Conservation (phyloP, 1,140 invertebrate species). For the Drosophila repletoides region DNA sequence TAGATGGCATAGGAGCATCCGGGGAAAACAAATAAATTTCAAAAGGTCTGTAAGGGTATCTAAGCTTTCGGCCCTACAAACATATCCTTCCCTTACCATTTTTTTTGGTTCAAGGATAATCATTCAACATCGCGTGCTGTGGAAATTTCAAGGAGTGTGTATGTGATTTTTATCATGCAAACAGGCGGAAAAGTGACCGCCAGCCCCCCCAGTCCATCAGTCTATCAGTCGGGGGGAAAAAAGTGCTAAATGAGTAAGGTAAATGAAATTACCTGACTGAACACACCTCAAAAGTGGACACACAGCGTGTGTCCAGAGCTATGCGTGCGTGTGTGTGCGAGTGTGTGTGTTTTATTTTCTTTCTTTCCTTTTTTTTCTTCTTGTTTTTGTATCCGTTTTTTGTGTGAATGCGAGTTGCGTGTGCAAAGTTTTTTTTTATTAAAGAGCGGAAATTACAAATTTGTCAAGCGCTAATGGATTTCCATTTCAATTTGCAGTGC, state of each 20-base stretch:
- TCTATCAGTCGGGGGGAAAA: conserved; percentile 22
- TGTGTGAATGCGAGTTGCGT: conserved; percentile 35
- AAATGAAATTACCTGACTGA: conserved; percentile 77
- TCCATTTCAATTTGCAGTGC: conserved; percentile 72
- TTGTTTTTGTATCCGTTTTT: no score
- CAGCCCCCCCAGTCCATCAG: conserved; percentile 16
- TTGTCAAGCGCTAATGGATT: conserved; percentile 77
- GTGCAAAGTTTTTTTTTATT: conserved; percentile 53
- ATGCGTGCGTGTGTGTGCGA: conserved; percentile 43
- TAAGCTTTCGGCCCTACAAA: no score
- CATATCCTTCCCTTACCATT: background rate
- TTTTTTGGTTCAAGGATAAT: conserved; percentile 80
- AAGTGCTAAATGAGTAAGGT: conserved; percentile 79
- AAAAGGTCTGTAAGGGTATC: no score
- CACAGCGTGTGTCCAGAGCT: conserved; percentile 27
- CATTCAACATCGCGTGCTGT: conserved; percentile 80
- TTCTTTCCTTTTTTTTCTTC: no score
- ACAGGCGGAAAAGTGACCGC: conserved; percentile 70
- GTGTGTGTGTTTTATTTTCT: conserved; percentile 37
- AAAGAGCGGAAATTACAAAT: conserved; percentile 81
- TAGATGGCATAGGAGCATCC: no score
- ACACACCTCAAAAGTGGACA: conserved; percentile 69
- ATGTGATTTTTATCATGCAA: conserved; percentile 82
- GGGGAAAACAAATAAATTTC: no score
- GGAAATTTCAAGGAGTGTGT: conserved; percentile 81